A percentile compares a stretch with the other conserved stretches of the same genome.
Evolutionary conservation across 2,797 vertebrate genomes (phyloP).

Genomic region (Arctocebus calabarensis): DNA sequence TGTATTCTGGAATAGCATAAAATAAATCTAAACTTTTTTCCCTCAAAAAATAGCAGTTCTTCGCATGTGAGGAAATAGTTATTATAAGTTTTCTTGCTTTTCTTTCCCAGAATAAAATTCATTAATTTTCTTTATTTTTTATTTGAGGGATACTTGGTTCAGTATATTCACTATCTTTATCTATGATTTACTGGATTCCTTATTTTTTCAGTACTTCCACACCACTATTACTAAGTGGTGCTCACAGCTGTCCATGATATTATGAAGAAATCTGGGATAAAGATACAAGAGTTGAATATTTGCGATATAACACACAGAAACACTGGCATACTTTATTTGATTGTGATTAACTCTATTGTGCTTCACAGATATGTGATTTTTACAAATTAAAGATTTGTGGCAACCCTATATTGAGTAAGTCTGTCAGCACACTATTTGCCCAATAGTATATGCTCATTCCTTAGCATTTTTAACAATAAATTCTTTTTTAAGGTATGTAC

Average conservation of each 20-base stretch:
- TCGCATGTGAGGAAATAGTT: neutral
- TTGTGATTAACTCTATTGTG: neutral
- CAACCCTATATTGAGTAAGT: neutral
- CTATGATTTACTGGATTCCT: neutral
- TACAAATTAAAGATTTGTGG: neutral
- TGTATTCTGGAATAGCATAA: neutral
- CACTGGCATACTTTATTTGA: neutral
- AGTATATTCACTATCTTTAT: neutral
- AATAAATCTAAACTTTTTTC: neutral
- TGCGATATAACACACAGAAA: neutral
- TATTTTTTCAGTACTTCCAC: neutral
- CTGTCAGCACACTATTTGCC: neutral
- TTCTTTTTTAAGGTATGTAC: neutral
- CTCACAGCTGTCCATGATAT: neutral
- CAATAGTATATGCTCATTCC: neutral
- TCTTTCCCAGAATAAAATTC: neutral
- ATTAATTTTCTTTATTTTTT: neutral
- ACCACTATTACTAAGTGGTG: neutral
- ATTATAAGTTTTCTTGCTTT: neutral
- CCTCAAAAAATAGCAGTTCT: neutral
- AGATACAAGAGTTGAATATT: neutral
- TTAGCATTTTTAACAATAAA: neutral
- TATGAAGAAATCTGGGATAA: neutral
- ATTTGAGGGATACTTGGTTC: neutral
- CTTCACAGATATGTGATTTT: neutral